These are phyloP conservation scores for Podabrus alpinus DNA, from an alignment of 2,888 invertebrate species.

Conservation along the genomic window DNA sequence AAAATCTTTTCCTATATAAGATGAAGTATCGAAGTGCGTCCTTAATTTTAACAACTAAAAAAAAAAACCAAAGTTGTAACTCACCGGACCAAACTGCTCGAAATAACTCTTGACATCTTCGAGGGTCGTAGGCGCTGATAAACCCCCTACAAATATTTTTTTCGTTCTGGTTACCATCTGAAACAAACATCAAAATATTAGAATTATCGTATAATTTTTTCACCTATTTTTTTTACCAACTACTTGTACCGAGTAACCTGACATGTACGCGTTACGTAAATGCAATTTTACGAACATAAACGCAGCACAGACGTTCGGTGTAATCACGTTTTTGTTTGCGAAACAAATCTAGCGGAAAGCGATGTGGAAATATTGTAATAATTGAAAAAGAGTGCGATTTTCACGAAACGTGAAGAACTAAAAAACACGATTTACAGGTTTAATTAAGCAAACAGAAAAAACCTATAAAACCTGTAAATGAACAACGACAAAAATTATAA, in stretches of 20 bases:
- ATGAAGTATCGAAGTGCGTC: neutral
- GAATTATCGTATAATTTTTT: neutral
- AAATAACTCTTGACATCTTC: conserved; percentile 99
- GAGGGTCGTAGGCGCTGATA: conserved; percentile 98
- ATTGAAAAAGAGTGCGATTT: neutral
- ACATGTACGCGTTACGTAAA: neutral
- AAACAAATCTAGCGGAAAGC: neutral
- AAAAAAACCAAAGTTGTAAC: conserved; percentile 50
- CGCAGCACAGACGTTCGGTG: neutral
- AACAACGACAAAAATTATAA: conserved; percentile 7
- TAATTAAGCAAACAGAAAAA: conserved; percentile 16
- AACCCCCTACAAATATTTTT: conserved; percentile 99
- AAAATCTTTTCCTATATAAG: neutral
- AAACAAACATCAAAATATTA: conserved; percentile 37
- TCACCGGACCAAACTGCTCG: conserved; percentile 99
- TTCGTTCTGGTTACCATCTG: conserved; percentile 99
- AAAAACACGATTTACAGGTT: conserved; percentile 9
- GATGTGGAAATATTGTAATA: neutral
- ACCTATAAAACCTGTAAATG: neutral
- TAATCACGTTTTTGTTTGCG: neutral
- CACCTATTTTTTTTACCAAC: too few species aligned
- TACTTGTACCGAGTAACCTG: too few species aligned
- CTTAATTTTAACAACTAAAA: neutral
- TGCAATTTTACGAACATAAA: neutral
- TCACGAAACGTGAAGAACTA: neutral